phyloP scores from a whole-genome alignment of 2,888 invertebrate species.

The Stenolophus ochropezus region DNA sequence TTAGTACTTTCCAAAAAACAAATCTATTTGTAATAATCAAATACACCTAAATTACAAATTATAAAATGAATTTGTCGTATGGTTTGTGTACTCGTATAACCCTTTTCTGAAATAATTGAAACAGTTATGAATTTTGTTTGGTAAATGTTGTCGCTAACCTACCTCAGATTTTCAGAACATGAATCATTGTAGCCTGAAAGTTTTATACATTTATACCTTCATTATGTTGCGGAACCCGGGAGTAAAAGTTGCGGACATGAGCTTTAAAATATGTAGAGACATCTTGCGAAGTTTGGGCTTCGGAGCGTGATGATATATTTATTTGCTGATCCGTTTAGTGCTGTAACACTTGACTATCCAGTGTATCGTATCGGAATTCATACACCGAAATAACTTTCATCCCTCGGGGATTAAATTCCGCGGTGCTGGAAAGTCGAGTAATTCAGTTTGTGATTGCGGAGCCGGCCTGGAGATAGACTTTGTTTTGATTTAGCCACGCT shows the following conservation, averaged over 20 bases:
- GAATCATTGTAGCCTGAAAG: no score
- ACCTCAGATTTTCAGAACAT: no score
- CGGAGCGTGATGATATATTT: slow-evolving; percentile 3
- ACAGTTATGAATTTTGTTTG: no score
- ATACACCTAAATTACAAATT: no score
- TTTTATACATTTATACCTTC: no score
- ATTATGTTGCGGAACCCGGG: no score
- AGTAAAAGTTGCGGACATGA: neutral
- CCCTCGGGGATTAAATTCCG: slow-evolving; percentile 33
- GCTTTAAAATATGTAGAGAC: neutral
- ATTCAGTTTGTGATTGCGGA: slow-evolving; percentile 36
- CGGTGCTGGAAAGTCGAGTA: slow-evolving; percentile 22
- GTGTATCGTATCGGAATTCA: slow-evolving; percentile 38
- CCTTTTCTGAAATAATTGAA: no score
- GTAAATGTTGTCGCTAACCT: no score
- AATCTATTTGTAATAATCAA: no score
- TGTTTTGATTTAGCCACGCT: slow-evolving; percentile 45
- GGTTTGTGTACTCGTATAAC: no score
- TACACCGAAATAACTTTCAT: slow-evolving; percentile 43
- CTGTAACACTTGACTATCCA: slow-evolving; percentile 9
- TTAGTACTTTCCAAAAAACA: no score
- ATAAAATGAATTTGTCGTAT: no score
- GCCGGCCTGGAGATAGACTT: neutral
- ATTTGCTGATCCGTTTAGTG: slow-evolving; percentile 19
- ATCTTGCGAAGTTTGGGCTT: neutral